Percentiles rank a stretch among this genome's conserved stretches.
Conservation (phyloP, 2,888 invertebrate genomes). For the Polyommatus iphigenia region DNA sequence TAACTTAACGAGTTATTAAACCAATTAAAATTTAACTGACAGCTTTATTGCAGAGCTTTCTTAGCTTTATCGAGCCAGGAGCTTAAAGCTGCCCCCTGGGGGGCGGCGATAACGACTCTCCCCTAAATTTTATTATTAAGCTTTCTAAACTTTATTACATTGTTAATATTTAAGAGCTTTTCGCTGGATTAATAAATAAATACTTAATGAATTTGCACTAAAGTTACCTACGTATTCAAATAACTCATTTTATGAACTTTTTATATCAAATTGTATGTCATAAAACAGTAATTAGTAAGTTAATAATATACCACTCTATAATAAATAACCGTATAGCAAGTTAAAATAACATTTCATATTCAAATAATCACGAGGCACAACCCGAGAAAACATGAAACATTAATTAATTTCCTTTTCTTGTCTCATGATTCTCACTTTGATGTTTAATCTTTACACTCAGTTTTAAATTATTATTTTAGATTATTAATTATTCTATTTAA, state of each 20-base stretch:
- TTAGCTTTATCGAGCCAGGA: background rate
- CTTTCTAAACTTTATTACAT: slow-evolving; percentile 10
- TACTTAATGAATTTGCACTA: background rate
- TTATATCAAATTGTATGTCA: background rate
- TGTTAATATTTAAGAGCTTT: slow-evolving; percentile 19
- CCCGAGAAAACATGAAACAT: background rate
- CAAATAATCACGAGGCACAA: background rate
- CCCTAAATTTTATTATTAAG: background rate
- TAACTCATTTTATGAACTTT: background rate
- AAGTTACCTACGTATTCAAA: background rate
- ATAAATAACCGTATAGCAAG: background rate
- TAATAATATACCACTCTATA: background rate
- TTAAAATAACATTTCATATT: background rate
- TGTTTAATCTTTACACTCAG: too few relatives aligned
- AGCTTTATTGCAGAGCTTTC: background rate
- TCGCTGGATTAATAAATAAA: slow-evolving; percentile 5
- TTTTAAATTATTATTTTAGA: too few relatives aligned
- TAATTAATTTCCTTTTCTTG: too few relatives aligned
- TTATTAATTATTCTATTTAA: too few relatives aligned
- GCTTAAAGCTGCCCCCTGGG: slow-evolving; percentile 2
- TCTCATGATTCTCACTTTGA: too few relatives aligned
- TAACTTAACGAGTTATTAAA: slow-evolving; percentile 18
- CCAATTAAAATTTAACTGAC: slow-evolving; percentile 10
- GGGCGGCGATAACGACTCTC: background rate
- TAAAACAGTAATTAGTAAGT: background rate